Evolutionary conservation across 2,113 vertebrate genomes (phyloP).

Genomic region (Anarhynchus alexandrinus): DNA sequence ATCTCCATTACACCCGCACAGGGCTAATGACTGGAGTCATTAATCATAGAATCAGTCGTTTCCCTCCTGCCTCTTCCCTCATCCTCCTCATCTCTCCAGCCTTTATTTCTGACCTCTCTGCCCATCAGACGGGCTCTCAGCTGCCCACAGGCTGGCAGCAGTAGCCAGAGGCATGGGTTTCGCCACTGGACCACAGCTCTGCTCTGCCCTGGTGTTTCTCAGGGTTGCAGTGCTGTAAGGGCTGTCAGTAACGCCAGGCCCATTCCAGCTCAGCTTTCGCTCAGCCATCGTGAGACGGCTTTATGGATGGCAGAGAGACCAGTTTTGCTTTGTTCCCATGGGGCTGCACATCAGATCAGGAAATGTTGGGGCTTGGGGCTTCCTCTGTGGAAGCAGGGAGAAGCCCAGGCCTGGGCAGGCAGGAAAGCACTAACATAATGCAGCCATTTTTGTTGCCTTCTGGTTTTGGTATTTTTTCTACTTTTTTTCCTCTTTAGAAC

Average conservation of each 20-base stretch:
- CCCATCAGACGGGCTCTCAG: accelerated
- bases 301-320: not conserved
- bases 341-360: not conserved
- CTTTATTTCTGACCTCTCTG: not conserved
- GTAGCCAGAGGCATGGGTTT: not conserved
- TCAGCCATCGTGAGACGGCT: accelerated
- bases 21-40: not conserved
- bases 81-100: not conserved
- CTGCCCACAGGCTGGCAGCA: not conserved
- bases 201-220: not conserved
- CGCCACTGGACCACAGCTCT: not conserved
- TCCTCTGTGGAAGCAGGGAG: not conserved
- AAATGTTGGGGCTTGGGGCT: not conserved
- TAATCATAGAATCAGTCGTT: not conserved
- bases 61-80: not conserved
- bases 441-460: not conserved
- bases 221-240: not conserved
- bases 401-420: not conserved
- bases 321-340: accelerated
- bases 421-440: not conserved
- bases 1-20: accelerated
- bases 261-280: accelerated
- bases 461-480: not conserved
- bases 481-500: not conserved
- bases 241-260: accelerated